Conservation (phyloP, 2,113 vertebrate species). For the Dinomys branickii region DNA sequence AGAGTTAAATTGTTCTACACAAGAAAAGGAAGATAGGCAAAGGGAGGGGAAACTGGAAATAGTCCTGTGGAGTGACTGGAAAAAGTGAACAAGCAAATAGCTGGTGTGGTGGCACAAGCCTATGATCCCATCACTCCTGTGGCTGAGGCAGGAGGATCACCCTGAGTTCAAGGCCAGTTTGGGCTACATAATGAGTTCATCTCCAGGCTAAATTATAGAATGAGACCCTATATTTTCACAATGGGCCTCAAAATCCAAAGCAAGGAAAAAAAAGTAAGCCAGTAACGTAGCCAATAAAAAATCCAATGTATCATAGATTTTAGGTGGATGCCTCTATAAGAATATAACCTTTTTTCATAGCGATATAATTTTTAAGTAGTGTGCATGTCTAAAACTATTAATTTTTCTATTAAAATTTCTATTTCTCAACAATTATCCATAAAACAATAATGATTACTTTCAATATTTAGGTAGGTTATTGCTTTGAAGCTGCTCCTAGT, state of each 20-base stretch:
- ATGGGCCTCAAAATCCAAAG: background rate
- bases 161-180: background rate
- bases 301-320: background rate
- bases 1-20: background rate
- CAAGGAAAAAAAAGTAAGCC: background rate
- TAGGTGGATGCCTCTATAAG: background rate
- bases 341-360: background rate
- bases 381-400: background rate
- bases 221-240: background rate
- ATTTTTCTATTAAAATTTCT: background rate
- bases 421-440: background rate
- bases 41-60: too few relatives aligned
- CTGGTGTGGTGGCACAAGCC: background rate
- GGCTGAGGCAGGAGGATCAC: background rate
- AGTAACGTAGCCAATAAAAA: background rate
- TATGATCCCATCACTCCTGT: background rate
- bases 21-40: background rate
- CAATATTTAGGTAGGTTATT: background rate
- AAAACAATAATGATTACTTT: background rate
- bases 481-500: background rate
- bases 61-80: background rate
- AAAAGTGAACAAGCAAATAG: background rate
- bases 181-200: background rate
- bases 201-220: background rate
- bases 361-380: background rate